phyloP scores from a whole-genome alignment of 1,140 invertebrate genomes.

The Asobara japonica region DNA sequence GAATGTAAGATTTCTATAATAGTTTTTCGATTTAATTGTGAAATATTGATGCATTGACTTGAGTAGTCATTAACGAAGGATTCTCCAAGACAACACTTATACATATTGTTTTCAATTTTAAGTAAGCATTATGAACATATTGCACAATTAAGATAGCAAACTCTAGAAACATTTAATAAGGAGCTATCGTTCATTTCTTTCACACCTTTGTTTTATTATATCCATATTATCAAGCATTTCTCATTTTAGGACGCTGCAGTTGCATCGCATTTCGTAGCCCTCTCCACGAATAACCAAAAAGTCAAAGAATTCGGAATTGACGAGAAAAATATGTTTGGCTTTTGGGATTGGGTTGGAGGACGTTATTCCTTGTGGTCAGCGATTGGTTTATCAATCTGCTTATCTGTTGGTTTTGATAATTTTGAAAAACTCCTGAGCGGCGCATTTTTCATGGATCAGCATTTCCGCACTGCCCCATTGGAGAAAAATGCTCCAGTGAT shows the following conservation, averaged over 20 bases:
- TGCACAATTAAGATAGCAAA: too few relatives aligned
- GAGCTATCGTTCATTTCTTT: too few relatives aligned
- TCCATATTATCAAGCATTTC: too few relatives aligned
- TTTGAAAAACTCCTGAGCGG: conserved; percentile 93
- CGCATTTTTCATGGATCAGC: conserved; percentile 93
- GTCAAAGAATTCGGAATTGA: conserved; percentile 98
- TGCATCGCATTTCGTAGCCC: conserved; percentile 97
- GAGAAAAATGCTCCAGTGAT: conserved; percentile 95
- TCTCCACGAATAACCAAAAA: conserved; percentile 94
- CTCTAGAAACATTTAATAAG: too few relatives aligned
- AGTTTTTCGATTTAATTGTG: background rate
- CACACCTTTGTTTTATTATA: too few relatives aligned
- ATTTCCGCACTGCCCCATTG: conserved; percentile 89
- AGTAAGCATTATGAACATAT: too few relatives aligned
- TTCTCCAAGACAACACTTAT: too few relatives aligned
- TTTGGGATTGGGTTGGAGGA: conserved; percentile 99
- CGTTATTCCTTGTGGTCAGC: conserved; percentile 98
- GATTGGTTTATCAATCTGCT: conserved; percentile 95
- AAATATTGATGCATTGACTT: background rate
- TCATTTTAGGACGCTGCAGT: conserved; percentile 78
- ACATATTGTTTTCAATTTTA: too few relatives aligned
- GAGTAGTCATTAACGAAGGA: too few relatives aligned
- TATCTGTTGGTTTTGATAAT: conserved; percentile 95
- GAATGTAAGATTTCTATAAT: conserved; percentile 75
- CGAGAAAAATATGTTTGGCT: conserved; percentile 98